These are phyloP conservation scores for Idris sp. DNA, from an alignment of 1,140 invertebrate genomes.

Conservation along the genomic window DNA sequence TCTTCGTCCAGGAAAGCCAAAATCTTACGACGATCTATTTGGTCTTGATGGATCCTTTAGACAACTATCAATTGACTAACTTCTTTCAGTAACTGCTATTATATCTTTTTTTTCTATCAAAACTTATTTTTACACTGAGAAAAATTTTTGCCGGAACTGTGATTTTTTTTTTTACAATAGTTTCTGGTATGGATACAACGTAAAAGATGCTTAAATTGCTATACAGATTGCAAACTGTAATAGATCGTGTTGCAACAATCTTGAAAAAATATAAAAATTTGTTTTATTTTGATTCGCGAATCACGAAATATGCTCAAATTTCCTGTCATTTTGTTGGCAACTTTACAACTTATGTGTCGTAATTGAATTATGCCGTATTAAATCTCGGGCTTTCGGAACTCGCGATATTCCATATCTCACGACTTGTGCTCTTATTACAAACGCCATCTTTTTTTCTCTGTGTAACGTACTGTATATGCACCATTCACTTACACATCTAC, in stretches of 20 bases:
- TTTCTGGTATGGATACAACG: too few species aligned
- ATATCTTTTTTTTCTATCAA: too few species aligned
- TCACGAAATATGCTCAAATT: constrained; percentile 11
- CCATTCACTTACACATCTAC: too few species aligned
- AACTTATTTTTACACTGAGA: too few species aligned
- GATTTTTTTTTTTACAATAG: too few species aligned
- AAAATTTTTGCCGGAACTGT: too few species aligned
- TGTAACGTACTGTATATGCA: too few species aligned
- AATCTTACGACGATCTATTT: constrained; percentile 88
- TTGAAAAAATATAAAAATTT: constrained; percentile 4
- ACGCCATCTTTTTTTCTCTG: too few species aligned
- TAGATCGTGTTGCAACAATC: constrained; percentile 4
- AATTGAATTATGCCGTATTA: constrained; percentile 31
- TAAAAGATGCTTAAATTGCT: background rate
- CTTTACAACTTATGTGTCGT: constrained; percentile 22
- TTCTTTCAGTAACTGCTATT: background rate
- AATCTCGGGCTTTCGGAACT: constrained; percentile 7
- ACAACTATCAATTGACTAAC: constrained; percentile 86
- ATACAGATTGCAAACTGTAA: constrained; percentile 11
- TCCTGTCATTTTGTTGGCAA: constrained; percentile 15
- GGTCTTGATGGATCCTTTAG: constrained; percentile 90
- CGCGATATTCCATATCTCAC: constrained; percentile 20
- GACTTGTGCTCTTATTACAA: background rate
- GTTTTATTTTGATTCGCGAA: constrained; percentile 17
- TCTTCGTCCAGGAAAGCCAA: constrained; percentile 86